Percentiles rank a stretch among this genome's conserved stretches.
Evolutionary conservation across 2,113 vertebrate species (phyloP).

Genomic region (Prunella himalayana): DNA sequence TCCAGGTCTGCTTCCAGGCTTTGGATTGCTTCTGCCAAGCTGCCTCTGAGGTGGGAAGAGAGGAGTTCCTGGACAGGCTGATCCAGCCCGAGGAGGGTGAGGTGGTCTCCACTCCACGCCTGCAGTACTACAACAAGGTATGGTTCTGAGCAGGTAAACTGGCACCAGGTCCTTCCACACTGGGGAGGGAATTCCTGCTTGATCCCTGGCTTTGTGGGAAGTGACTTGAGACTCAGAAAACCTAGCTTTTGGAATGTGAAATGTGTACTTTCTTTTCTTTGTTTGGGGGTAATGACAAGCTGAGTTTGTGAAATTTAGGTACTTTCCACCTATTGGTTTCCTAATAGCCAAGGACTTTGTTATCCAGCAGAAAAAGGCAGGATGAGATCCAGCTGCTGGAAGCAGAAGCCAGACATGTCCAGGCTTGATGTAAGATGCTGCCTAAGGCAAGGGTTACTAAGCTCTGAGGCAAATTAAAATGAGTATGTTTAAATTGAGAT

Average conservation of each 20-base stretch:
- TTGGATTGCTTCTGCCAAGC: slow-evolving; percentile 90
- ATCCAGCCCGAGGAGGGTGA: slow-evolving; percentile 82
- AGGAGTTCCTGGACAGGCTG: slow-evolving; percentile 89
- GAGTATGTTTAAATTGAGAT: neutral
- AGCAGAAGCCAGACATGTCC: neutral
- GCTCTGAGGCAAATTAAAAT: neutral
- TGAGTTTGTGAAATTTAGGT: neutral
- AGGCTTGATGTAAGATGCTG: neutral
- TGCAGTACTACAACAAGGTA: slow-evolving; percentile 95
- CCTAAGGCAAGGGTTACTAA: neutral
- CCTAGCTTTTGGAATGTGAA: neutral
- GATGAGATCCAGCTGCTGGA: neutral
- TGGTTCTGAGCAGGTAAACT: rapidly evolving
- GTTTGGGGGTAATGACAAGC: neutral
- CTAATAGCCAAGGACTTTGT: neutral
- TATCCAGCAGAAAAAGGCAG: neutral
- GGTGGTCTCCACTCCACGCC: slow-evolving; percentile 64
- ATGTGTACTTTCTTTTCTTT: neutral
- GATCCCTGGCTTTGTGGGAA: rapidly evolving
- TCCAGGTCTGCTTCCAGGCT: slow-evolving; percentile 74
- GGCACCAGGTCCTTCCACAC: rapidly evolving
- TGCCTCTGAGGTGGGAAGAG: slow-evolving; percentile 87
- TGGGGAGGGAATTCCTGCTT: neutral
- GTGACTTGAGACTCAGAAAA: neutral
- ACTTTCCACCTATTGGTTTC: neutral